A percentile compares a stretch with the other conserved stretches of the same genome.
phyloP scores from a whole-genome alignment of 2,113 vertebrate species.

The Cercopithecus mona region DNA sequence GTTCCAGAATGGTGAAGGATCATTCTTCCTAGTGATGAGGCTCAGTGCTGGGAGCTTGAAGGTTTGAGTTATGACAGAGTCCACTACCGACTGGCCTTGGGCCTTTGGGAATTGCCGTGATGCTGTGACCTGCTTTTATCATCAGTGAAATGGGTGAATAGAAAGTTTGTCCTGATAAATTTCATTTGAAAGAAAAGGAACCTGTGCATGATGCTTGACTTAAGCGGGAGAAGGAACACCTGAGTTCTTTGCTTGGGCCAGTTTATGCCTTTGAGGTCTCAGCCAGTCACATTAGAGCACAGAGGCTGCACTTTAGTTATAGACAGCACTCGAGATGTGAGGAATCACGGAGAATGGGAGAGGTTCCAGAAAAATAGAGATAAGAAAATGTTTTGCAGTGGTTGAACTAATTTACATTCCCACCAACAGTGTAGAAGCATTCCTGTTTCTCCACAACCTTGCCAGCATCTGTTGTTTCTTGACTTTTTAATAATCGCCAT shows the following conservation, averaged over 20 bases:
- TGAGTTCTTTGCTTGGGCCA: too few species aligned
- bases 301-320: not conserved
- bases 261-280: not conserved
- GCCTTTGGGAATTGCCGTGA: not conserved
- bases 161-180: accelerated
- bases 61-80: not conserved
- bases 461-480: too few species aligned
- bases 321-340: not conserved
- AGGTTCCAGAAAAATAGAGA: not conserved
- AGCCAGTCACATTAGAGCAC: too few species aligned
- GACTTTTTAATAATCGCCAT: too few species aligned
- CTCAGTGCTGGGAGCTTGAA: not conserved
- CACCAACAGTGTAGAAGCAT: too few species aligned
- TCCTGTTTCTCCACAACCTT: too few species aligned
- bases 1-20: not conserved
- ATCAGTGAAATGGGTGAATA: not conserved
- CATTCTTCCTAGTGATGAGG: not conserved
- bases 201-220: accelerated
- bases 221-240: not conserved
- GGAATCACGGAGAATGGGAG: not conserved
- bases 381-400: not conserved
- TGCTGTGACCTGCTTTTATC: not conserved
- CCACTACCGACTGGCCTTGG: too few species aligned
- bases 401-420: too few species aligned
- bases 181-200: not conserved